Percentiles rank a stretch among this genome's conserved stretches.
Conservation (phyloP, 2,888 invertebrate species). For the Leptura quadrifasciata region DNA sequence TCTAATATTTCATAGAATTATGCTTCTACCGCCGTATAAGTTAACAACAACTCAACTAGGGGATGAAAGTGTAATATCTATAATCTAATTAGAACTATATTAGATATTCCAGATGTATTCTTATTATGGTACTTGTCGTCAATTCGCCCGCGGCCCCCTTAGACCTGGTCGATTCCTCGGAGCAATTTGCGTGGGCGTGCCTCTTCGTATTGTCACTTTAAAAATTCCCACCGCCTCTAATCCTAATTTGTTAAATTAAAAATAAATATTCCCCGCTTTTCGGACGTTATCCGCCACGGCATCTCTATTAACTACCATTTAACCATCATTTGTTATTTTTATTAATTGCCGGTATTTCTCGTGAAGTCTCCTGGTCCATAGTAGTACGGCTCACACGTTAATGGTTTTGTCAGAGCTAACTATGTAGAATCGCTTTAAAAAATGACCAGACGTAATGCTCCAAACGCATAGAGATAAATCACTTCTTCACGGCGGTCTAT, state of each 20-base stretch:
- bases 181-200: background rate
- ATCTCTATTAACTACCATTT: constrained; percentile 52
- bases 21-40: too few relatives aligned
- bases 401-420: constrained; percentile 50
- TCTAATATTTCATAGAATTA: too few relatives aligned
- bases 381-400: constrained; percentile 49
- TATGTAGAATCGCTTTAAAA: constrained; percentile 1
- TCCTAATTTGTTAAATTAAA: constrained; percentile 41
- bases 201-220: background rate
- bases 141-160: background rate
- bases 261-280: constrained; percentile 28
- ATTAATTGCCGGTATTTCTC: constrained; percentile 51
- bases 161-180: background rate
- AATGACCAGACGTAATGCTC: constrained; percentile 7
- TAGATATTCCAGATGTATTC: too few relatives aligned
- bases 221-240: background rate
- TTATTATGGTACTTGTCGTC: too few relatives aligned
- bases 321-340: constrained; percentile 56
- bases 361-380: constrained; percentile 5
- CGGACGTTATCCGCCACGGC: constrained; percentile 49
- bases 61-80: too few relatives aligned
- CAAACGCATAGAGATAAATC: constrained; percentile 55
- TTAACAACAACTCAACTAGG: too few relatives aligned
- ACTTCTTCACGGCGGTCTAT: constrained; percentile 55
- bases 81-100: too few relatives aligned